These are phyloP conservation scores for Eidolon helvum DNA, from an alignment of 2,113 vertebrate genomes.

Conservation along the genomic window DNA sequence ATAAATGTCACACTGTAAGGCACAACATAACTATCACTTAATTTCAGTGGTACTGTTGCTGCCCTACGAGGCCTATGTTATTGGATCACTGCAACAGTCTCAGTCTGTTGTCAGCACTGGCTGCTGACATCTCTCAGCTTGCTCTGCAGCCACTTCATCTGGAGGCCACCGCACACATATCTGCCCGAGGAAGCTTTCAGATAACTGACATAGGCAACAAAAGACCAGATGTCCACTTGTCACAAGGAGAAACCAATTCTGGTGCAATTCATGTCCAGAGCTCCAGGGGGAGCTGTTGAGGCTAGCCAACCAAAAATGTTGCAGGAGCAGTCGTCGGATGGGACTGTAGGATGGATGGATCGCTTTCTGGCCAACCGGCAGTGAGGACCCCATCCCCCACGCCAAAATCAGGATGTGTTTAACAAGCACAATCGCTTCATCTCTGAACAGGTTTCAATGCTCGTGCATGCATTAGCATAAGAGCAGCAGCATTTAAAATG, in stretches of 20 bases:
- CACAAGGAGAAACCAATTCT: neutral
- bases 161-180: neutral
- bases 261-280: neutral
- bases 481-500: neutral
- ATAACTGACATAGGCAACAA: neutral
- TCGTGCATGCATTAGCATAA: neutral
- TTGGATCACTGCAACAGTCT: no score
- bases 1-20: neutral
- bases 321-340: no score
- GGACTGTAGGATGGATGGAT: no score
- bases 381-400: no score
- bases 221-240: neutral
- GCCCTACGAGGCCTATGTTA: neutral
- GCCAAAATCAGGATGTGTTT: neutral
- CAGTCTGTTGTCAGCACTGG: neutral
- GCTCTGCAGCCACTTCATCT: neutral
- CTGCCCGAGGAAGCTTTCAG: no score
- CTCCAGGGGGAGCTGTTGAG: neutral
- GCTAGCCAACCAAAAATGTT: neutral
- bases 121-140: neutral
- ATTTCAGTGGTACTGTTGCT: neutral
- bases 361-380: neutral
- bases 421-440: neutral
- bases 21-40: neutral
- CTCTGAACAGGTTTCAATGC: neutral